These are phyloP conservation scores for Leptinotarsa peninsularis DNA, from an alignment of 2,888 invertebrate species.

Conservation along the genomic window DNA sequence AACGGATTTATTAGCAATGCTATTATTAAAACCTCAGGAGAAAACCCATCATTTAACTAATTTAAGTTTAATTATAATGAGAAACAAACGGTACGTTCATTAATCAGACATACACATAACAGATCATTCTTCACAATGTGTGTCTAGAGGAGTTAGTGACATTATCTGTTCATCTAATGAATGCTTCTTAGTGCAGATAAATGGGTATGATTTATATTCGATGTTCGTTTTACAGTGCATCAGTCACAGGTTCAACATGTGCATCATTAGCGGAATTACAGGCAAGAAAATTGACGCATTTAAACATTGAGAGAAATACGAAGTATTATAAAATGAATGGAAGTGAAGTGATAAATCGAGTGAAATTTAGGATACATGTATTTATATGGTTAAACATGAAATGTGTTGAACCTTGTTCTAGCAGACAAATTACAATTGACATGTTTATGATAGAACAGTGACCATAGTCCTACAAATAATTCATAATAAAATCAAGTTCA, in stretches of 20 bases:
- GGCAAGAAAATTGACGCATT: background rate
- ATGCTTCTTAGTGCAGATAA: conserved; percentile 15
- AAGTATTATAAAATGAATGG: too few relatives aligned
- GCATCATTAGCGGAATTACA: conserved; percentile 7
- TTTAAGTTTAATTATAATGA: background rate
- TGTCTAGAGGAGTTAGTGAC: conserved; percentile 15
- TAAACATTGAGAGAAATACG: background rate
- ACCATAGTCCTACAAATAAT: too few relatives aligned
- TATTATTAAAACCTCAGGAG: conserved; percentile 4
- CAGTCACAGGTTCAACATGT: background rate
- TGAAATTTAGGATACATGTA: too few relatives aligned
- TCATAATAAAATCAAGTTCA: too few relatives aligned
- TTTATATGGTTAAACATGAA: too few relatives aligned
- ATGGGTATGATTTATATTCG: conserved; percentile 9
- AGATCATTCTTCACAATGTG: conserved; percentile 16
- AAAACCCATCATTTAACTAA: conserved; percentile 10
- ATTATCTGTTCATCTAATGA: conserved; percentile 14
- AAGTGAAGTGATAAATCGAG: too few relatives aligned
- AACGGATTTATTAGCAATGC: background rate
- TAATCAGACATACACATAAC: conserved; percentile 19
- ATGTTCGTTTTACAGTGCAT: conserved; percentile 10
- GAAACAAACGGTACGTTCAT: conserved; percentile 14
- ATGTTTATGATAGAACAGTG: too few relatives aligned
- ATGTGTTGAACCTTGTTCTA: too few relatives aligned
- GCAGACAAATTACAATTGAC: too few relatives aligned